Evolutionary conservation across 1,140 invertebrate genomes (phyloP), one percentile per base, ranked within the genome.

Genomic region (Tachypleus tridentatus): DNA sequence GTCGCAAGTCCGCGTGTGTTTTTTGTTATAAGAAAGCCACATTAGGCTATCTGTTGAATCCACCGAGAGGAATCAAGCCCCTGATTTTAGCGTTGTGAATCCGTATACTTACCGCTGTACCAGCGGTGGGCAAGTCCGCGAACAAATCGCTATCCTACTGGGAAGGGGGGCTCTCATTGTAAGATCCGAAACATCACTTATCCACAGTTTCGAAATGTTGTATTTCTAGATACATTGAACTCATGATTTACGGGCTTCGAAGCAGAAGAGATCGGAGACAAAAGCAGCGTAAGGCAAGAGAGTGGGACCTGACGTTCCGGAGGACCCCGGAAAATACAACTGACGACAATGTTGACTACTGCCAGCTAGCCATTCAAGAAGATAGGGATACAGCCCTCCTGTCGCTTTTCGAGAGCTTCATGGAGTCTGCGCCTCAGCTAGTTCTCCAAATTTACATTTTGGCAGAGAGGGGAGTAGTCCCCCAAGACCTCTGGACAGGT

Each of bases 351-450:
- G 61, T 62, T 9, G 62, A 65, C 58, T 71, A 70, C 47, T 67
- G 67, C 49, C 50, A 67, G 29, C 58, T 72, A 61, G 68, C 67
- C 10, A 57, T 72, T 29, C 66, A 72, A 49, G 71, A 72, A 59
- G 71, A 72, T 61, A 58, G 71, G 9, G 71, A 72, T 58, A 69
- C 65, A 6, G 65, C 70, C 5, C 58, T 72, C n/a, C 51, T 72
- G 8, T 66, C 67, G 51, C 50, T 72, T 48, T 62, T 72, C 9
- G 69, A 66, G n/a, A 65, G 64, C 49, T 67, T 72, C 58, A 29
- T 72, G 1, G 66, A 72, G 65, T 72, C 71, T 57, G 65, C 69
- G 4, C 66, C 69, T 10, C 67, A 64, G n/a, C 51, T 70, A 1
- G 64, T 70, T 3, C 51, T 72, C 3, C 70, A 72, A 51, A 63